Base-by-base conservation (phyloP, 2,113 vertebrate species). In the Oenanthe melanoleuca region DNA sequence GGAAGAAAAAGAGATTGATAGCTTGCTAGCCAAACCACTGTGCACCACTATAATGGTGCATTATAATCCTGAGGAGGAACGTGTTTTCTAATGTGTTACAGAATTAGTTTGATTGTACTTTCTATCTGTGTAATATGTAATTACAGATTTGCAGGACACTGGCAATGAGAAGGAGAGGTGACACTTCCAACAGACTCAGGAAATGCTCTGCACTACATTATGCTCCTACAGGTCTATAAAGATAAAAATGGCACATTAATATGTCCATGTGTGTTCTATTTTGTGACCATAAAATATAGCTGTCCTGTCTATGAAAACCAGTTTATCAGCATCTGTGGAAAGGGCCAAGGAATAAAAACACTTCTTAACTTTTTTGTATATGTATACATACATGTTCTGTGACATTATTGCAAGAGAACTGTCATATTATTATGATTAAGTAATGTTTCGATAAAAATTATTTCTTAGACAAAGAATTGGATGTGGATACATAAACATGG, bases 11-110 rank as follows among this genome's bases (percentile, higher is more conserved):
- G 44, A 75, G 45, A 45, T n/a, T 5, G 22, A 6, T 87, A 42
- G 9, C 7, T 40, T 79, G 50, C 11, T 52, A 40, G 29, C 26
- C 26, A 29, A 52, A 52, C 50, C 16, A 52, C 26, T 52, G 17
- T 17, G 50, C 26, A 52, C 26, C 50, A 28, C 50, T 28, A 52
- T 28, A 52, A 52, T 52, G 15, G 23, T 0, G 0, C 9, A 5
- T 49, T 38, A 12, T 40, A 80, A 33, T 64, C 29, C 14, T 49
- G 24, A 69, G 52, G 50, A 75, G 38, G 37, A 66, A 8, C 1
- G 1, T 21, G 15, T 79, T 89, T 86, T 71, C 69, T 81, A 31
- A 18, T 9, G 12, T 66, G 31, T 86, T 84, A 63, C 28, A 52
- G 38, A 64, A 25, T 23, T 70, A 29, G 38, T 65, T 57, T 72